These are phyloP conservation scores for Alectoris magna DNA, from an alignment of 2,797 vertebrate genomes.

Conservation along the genomic window DNA sequence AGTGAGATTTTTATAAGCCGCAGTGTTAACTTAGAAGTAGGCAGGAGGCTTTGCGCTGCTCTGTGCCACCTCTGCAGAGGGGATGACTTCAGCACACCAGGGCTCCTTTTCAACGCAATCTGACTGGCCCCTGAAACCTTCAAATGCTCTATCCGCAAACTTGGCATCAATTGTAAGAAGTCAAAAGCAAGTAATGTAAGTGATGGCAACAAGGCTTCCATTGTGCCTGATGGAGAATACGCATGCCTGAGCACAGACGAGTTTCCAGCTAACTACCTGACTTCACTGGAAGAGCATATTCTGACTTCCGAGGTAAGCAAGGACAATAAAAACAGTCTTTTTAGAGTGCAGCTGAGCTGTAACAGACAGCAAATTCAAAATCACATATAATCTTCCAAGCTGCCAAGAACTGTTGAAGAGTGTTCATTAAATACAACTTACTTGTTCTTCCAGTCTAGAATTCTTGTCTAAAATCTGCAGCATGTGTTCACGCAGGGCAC, in stretches of 20 bases:
- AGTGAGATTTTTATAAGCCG: not conserved
- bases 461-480: constrained; percentile 89
- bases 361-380: not conserved
- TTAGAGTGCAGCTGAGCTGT: not conserved
- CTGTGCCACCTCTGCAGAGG: not conserved
- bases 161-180: not conserved
- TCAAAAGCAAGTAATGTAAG: not conserved
- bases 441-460: constrained; percentile 84
- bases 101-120: not conserved
- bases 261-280: not conserved
- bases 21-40: too few species aligned
- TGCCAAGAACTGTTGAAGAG: not conserved
- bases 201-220: not conserved
- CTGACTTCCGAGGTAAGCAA: not conserved
- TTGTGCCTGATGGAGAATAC: not conserved
- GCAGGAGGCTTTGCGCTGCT: not conserved
- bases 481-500: constrained; percentile 86
- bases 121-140: not conserved
- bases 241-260: not conserved
- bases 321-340: not conserved
- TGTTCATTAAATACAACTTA: constrained; percentile 50
- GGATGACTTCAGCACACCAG: not conserved
- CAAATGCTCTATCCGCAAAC: not conserved
- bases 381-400: rapidly evolving
- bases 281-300: not conserved